Percentiles rank a stretch among this genome's conserved stretches.
Evolutionary conservation across 2,888 invertebrate genomes (phyloP).

Genomic region (Pristionchus japonicus): DNA sequence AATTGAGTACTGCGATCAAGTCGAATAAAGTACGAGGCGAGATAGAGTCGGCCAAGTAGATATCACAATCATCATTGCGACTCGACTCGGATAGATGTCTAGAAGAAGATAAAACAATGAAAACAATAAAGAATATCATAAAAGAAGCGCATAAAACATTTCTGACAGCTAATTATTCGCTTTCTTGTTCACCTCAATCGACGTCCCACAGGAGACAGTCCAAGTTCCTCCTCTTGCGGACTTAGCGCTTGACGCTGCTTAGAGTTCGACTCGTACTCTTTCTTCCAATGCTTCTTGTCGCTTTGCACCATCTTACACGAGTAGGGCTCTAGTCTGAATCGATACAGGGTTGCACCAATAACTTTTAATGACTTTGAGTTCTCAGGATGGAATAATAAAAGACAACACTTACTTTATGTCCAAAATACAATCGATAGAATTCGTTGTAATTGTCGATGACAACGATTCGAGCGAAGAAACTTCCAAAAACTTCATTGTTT

Average conservation of each 20-base stretch:
- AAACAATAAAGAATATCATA: background rate
- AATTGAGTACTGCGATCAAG: slow-evolving; percentile 95
- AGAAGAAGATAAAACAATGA: background rate
- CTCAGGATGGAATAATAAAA: background rate
- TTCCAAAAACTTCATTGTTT: slow-evolving; percentile 93
- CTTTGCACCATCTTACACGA: slow-evolving; percentile 98
- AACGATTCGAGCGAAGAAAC: slow-evolving; percentile 93
- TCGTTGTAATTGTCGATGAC: slow-evolving; percentile 81
- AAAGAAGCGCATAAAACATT: background rate
- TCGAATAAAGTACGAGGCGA: slow-evolving; percentile 94
- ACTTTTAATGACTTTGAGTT: background rate
- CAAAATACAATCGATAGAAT: slow-evolving; percentile 92
- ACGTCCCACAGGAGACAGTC: slow-evolving; percentile 42
- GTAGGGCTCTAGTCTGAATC: slow-evolving; percentile 89
- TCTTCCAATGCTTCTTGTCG: slow-evolving; percentile 94
- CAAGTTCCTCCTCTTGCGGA: slow-evolving; percentile 48
- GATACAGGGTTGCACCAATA: background rate
- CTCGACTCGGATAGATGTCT: slow-evolving; percentile 42
- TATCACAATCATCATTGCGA: slow-evolving; percentile 27
- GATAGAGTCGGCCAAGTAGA: slow-evolving; percentile 89
- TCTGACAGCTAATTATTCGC: too few species aligned
- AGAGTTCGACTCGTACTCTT: slow-evolving; percentile 69
- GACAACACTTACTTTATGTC: slow-evolving; percentile 83
- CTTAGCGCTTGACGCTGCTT: slow-evolving; percentile 77
- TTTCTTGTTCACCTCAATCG: slow-evolving; percentile 28